phyloP scores from a whole-genome alignment of 1,140 invertebrate species.

The Brachionus asplanchnoidis region DNA sequence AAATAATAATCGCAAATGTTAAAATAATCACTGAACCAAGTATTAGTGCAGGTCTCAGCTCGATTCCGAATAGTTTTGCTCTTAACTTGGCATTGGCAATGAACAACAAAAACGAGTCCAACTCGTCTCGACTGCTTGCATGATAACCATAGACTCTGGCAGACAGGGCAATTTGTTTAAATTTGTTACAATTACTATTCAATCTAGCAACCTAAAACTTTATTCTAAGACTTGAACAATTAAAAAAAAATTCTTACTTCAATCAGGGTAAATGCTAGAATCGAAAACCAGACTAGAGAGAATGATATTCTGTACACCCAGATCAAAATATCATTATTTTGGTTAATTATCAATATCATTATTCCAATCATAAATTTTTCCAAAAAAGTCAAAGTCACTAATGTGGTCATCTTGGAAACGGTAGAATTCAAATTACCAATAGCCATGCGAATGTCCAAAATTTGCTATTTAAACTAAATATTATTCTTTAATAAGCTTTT shows the following conservation, averaged over 20 bases:
- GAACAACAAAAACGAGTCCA: conserved; percentile 57
- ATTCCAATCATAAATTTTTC: conserved; percentile 45
- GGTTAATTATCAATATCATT: conserved; percentile 50
- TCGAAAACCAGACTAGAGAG: conserved; percentile 49
- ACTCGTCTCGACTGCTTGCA: conserved; percentile 49
- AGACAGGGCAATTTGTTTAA: conserved; percentile 54
- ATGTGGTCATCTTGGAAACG: conserved; percentile 32
- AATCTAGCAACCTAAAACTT: conserved; percentile 52
- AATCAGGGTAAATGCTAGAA: conserved; percentile 50
- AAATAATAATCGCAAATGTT: conserved; percentile 49
- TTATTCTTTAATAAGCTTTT: not conserved
- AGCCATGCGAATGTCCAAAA: conserved; percentile 16
- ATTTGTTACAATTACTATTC: conserved; percentile 51
- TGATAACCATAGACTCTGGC: conserved; percentile 57
- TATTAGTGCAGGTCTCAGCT: conserved; percentile 51
- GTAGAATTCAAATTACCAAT: conserved; percentile 36
- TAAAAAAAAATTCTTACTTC: conserved; percentile 47
- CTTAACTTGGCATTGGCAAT: conserved; percentile 49
- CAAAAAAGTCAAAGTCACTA: conserved; percentile 19
- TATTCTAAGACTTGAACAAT: not conserved
- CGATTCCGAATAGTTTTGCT: conserved; percentile 55
- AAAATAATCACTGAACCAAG: conserved; percentile 47
- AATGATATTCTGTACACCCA: conserved; percentile 52
- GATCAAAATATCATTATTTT: conserved; percentile 46
- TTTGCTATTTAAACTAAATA: conserved; percentile 18